Evolutionary conservation across 2,797 vertebrate species (phyloP).

Genomic region (Notamacropus eugenii): DNA sequence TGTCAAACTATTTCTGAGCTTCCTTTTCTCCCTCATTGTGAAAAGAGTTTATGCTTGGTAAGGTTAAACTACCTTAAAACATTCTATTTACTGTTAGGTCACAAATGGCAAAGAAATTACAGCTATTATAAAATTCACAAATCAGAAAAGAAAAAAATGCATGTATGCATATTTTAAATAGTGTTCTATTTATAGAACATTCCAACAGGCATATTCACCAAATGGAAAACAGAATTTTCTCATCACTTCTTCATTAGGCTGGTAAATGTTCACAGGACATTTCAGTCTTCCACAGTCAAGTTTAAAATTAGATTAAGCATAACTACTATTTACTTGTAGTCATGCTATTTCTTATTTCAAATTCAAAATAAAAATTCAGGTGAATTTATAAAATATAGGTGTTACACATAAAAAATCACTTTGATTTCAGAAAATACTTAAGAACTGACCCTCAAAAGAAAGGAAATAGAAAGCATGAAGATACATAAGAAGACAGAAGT

Average conservation of each 20-base stretch:
- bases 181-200: slow-evolving; percentile 56
- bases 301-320: slow-evolving; percentile 58
- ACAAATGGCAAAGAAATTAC: slow-evolving; percentile 44
- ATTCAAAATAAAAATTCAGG: slow-evolving; percentile 56
- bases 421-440: slow-evolving; percentile 44
- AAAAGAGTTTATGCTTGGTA: background rate
- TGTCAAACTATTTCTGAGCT: background rate
- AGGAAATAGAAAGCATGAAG: background rate
- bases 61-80: slow-evolving; percentile 7
- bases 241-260: background rate
- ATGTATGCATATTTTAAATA: slow-evolving; percentile 46
- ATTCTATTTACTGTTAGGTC: slow-evolving; percentile 39
- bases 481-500: background rate
- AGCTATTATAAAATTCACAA: slow-evolving; percentile 14
- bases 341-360: slow-evolving; percentile 40
- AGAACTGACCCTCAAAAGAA: slow-evolving; percentile 31
- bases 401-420: background rate
- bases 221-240: slow-evolving; percentile 33
- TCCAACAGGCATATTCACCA: slow-evolving; percentile 45
- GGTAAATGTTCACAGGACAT: slow-evolving; percentile 45
- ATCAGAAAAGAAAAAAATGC: background rate
- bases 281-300: slow-evolving; percentile 47
- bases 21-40: background rate
- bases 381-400: slow-evolving; percentile 22
- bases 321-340: slow-evolving; percentile 52